Evolutionary conservation across 2,888 invertebrate species (phyloP), one percentile per base, ranked within the genome.

Genomic region (Oeneis ivallda): DNA sequence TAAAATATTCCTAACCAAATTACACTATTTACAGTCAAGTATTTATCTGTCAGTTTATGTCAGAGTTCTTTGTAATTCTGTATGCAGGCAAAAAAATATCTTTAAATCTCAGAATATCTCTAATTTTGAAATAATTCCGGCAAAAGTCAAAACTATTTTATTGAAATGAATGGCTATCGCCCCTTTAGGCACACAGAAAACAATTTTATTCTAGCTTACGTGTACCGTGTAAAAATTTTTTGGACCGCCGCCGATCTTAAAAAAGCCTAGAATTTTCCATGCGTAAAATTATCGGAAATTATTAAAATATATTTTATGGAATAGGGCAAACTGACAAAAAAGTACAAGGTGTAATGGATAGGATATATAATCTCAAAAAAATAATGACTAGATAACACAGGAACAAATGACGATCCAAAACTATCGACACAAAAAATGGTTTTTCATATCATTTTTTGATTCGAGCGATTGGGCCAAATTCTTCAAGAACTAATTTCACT

Each of bases 341-440:
- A 52, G n/a, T 52, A 52, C 0, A 15, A 15, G 17, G 10, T 17
- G 47, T 17, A 32, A n/a, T 52, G 26, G n/a, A 2, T 32, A 15
- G 15, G 2, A 15, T 53, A 34, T 32, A 34, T 52, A 34, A n/a
- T 50, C 11, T 10, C 34, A 37, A 10, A 15, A 34, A 34, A 9
- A 53, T 15, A 34, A n/a, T 3, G 52, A 53, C 53, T 53, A 53
- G 53, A 53, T 15, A 32, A 32, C 0, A n/a, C 50, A 50, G 50
- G 50, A 32, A 32, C 50, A 50, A 13, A 50, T 19, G 6, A 32
- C 47, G 47, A 47, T 47, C 13, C 26, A 52, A 52, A 52, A 50
- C 26, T n/a, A 52, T 52, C 32, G 13, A 32, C 32, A 32, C 7
- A 32, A 32, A 11, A 26, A 17, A 47, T 43, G 7, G 5, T 13